Base-by-base conservation (phyloP, 2,113 vertebrate species). In the Morone saxatilis region DNA sequence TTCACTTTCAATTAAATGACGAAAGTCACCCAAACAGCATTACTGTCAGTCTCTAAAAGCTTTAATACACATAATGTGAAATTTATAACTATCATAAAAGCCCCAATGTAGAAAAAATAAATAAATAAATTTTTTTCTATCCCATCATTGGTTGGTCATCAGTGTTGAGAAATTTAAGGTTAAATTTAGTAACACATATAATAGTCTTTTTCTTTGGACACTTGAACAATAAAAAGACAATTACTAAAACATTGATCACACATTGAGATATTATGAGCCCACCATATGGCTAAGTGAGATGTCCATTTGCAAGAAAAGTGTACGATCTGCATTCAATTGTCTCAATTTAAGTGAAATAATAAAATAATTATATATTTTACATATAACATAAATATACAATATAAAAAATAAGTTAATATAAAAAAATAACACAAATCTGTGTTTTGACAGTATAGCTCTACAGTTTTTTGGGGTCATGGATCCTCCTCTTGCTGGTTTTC, bases 121-220 rank as follows among this genome's bases (percentile, higher is more conserved):
- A 60, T n/a, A 60, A 57, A 79, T 60, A 1, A 41, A 22, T 71
- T 16, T 60, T 61, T 63, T 72, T 9, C 11, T 16, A 10, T 50
- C 22, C 13, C 6, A 20, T 56, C n/a, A 53, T 22, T 41, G 7
- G 16, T 53, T 31, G 31, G 31, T 31, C 31, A 31, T 31, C 31
- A 31, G 38, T 76, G 81, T 17, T 72, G 61, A 31, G 75, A 83
- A 81, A 63, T n/a, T 31, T 12, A 22, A 43, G 53, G 19, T 78
- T 72, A 77, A 31, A 72, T 16, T 70, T 17, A 81, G 53, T 31
- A 69, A 31, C 70, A 4, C 6, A 31, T 31, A 31, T 31, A 31
- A 31, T 31, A 31, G 31, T n/a, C 20, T 7, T 16, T 51, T 51
- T 31, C 31, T 31, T 31, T 31, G 31, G 31, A 31, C 31, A 31